These are phyloP conservation scores for Pedionomus torquatus DNA, from an alignment of 2,113 vertebrate species.

Conservation along the genomic window DNA sequence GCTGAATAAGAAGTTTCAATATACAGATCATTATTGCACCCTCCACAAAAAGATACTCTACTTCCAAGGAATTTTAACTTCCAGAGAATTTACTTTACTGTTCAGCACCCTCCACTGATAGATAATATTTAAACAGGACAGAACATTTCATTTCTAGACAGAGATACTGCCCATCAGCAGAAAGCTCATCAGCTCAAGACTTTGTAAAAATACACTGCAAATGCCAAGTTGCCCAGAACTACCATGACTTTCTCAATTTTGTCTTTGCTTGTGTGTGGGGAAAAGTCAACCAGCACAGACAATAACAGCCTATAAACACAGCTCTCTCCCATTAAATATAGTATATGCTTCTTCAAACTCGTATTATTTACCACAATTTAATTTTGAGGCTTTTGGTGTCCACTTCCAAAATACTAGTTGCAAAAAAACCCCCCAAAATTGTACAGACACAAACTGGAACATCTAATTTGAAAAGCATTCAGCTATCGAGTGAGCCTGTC, in stretches of 20 bases:
- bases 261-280: background rate
- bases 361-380: background rate
- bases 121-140: background rate
- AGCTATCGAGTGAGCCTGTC: background rate
- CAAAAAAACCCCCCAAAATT: background rate
- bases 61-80: background rate
- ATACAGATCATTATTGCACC: background rate
- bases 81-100: background rate
- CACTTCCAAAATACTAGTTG: constrained; percentile 21
- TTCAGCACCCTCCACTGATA: background rate
- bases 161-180: background rate
- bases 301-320: background rate
- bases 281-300: constrained; percentile 1
- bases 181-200: background rate
- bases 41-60: background rate
- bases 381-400: background rate
- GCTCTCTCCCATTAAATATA: background rate
- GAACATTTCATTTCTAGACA: background rate
- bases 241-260: background rate
- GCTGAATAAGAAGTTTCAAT: background rate
- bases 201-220: background rate
- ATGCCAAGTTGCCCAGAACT: background rate
- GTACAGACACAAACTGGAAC: background rate
- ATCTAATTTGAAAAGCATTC: constrained; percentile 4
- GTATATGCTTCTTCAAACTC: background rate